Base-by-base conservation (phyloP, 2,888 invertebrate genomes). In the Oscheius onirici region DNA sequence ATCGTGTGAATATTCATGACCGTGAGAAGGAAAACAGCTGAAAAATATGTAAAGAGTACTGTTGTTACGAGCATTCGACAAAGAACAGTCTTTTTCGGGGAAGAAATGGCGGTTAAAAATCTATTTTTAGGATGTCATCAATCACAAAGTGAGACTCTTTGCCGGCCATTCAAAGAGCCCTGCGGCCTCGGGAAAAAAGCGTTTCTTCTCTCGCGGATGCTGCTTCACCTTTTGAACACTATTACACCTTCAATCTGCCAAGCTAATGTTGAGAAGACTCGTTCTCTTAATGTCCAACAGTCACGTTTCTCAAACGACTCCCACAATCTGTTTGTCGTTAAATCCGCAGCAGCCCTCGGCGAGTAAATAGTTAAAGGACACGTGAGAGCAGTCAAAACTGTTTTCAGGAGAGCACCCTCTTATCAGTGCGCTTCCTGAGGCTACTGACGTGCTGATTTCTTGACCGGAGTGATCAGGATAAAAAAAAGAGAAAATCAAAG, bases 371-470 rank as follows among this genome's bases (percentile, higher is more conserved):
- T 26, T 8, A 26, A 13, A 8, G 8, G 55, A 55, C 58, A 58
- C 41, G 58, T 58, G 58, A 58, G 58, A 34, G 34, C 8, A 58
- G 43, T 34, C 58, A 41, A 43, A 58, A 58, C 58, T 41, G 58
- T 58, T 58, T 40, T 58, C 28, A 13, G 24, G 8, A 34, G 34
- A 34, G 34, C 3, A 8, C 3, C 57, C 40, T n/a, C n/a, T 28
- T 34, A 13, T 57, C 57, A 24, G 13, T 13, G 22, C 17, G 58
- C 58, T 58, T 58, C 58, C 13, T 58, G 55, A 24, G n/a, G 41
- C 58, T 58, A 58, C 40, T 58, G 58, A 58, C 58, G 58, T 34
- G 20, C 24, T 26, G 26, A 24, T 46, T 46, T 46, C 15, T 46
- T 20, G 46, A 40, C 22, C 43, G 22, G 41, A 43, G 44, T 22